Evolutionary conservation across 2,797 vertebrate species (phyloP).

Genomic region (Pseudomugil tenellus): DNA sequence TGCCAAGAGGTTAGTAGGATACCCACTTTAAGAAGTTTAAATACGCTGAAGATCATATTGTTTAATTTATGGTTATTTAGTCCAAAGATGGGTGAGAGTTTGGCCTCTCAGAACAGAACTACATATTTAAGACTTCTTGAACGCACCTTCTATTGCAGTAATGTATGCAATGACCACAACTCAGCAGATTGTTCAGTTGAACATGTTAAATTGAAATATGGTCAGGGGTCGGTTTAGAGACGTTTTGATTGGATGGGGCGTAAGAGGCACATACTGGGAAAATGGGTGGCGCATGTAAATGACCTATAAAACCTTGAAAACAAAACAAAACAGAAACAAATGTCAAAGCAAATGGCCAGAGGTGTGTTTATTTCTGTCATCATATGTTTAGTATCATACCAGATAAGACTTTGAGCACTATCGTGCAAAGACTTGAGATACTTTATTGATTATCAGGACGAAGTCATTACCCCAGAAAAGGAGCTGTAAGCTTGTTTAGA

Average conservation of each 20-base stretch:
- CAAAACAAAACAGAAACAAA: background rate
- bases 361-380: background rate
- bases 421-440: background rate
- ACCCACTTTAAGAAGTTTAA: conserved; percentile 75
- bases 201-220: background rate
- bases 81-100: conserved; percentile 34
- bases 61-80: conserved; percentile 64
- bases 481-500: background rate
- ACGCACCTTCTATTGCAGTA: conserved; percentile 16
- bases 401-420: background rate
- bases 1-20: conserved; percentile 74
- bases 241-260: background rate
- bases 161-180: conserved; percentile 4
- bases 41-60: conserved; percentile 61
- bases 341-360: background rate
- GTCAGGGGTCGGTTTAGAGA: background rate
- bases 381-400: background rate
- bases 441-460: background rate
- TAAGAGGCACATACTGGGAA: too few relatives aligned
- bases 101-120: conserved; percentile 29
- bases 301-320: background rate
- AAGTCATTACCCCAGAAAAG: background rate
- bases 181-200: conserved; percentile 14
- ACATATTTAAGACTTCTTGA: conserved; percentile 25
- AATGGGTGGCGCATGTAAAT: too few relatives aligned